Base-by-base conservation (phyloP, 2,888 invertebrate genomes). In the Drosophila buzzatii region DNA sequence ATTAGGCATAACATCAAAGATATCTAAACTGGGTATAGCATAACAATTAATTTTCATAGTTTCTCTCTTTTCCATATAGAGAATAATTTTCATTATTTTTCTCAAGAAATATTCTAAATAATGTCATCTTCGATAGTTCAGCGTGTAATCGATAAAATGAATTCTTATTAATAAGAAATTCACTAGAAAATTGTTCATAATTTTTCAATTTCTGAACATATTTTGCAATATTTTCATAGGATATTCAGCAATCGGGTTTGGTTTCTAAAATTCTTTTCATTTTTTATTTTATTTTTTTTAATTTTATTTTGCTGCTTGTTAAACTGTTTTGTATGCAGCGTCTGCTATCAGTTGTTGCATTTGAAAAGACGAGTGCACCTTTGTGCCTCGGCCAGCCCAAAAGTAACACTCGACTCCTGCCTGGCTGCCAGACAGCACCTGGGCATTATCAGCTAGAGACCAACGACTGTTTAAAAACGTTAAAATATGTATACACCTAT, bases 331-430 rank as follows among this genome's bases (percentile, higher is more conserved):
- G 73, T 82, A 84, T 86, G 73, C 87, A 81, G 60, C 67, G 49
- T 45, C 64, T 74, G 74, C 69, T 74, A 85, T 85, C 79, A 79
- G 82, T 62, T 84, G 78, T 71, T 79, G 62, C 58, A 74, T 76
- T 79, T 79, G 72, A 77, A 86, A 70, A 71, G 70, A 55, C 67
- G 55, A 86, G 79, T 79, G 74, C 82, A 79, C 74, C 74, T 74
- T 77, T 66, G 81, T 72, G 76, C 68, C 70, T 70, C 64, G 70
- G 72, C 70, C 47, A 74, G 71, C 72, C 67, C 72, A 69, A 76
- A 69, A 81, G 76, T 70, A 80, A 66, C 73, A 71, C 82, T 77
- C 67, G 51, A 69, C 61, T 49, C 31, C 33, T 9, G 12, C 31
- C 33, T 4, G 12, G 39, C 23, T 49, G 0, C 14, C 37, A 14